Evolutionary conservation across 2,888 invertebrate genomes (phyloP), one percentile per base, ranked within the genome.

Genomic region (Hydriomena furcata): DNA sequence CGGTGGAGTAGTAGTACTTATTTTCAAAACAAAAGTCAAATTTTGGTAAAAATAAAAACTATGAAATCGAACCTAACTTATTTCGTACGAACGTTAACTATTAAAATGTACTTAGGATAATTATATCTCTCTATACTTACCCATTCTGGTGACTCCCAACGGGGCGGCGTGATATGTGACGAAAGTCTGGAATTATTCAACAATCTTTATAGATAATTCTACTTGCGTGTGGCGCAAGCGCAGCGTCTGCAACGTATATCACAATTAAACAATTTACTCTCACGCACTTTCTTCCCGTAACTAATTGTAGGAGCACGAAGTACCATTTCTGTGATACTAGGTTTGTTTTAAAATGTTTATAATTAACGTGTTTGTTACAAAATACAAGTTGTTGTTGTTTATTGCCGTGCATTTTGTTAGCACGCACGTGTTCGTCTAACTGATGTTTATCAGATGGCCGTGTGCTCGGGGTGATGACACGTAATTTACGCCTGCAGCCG

Each of bases 221-320:
- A n/a, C 28, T 51, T 65, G 72, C 76, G 72, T 72, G 73, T 55
- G 62, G 67, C 67, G 75, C 68, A 68, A 62, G 72, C 73, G 76
- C 74, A 68, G 60, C 58, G 63, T 62, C 61, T 52, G 71, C 66
- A 68, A 71, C 73, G 69, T 73, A 73, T 79, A 77, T 78, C 71
- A 82, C 75, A 81, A 80, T 81, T 80, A 82, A 77, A 80, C 75
- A 78, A 82, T 83, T 84, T 79, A 79, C 82, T 84, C 82, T 82
- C 81, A 79, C 82, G 76, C 79, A 78, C 79, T 84, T 82, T 82
- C 80, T 73, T 79, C 66, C 44, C 65, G 66, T 63, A 54, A 54
- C 69, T 80, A 84, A 82, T 82, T 82, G 76, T 76, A 76, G 76
- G 59, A 63, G 53, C 58, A 48, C 55, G 50, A 65, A 70, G 73